Evolutionary conservation across 1,140 invertebrate species (phyloP).

Genomic region (Rhynchophorus ferrugineus): DNA sequence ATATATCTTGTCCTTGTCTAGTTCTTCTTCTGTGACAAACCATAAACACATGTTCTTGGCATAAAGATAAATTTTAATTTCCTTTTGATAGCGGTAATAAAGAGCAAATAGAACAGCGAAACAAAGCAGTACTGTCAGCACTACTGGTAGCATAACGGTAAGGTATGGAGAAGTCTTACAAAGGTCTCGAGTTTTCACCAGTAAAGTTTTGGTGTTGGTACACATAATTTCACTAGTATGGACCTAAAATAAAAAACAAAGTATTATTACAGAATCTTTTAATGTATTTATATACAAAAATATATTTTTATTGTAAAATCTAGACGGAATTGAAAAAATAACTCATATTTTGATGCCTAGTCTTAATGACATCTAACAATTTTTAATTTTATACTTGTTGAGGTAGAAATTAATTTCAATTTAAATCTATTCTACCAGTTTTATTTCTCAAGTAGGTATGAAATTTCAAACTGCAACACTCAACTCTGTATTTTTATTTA

Average conservation of each 20-base stretch:
- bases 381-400: no score
- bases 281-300: neutral
- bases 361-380: no score
- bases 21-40: constrained; percentile 62
- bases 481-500: no score
- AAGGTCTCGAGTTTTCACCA: constrained; percentile 19
- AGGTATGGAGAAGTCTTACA: constrained; percentile 9
- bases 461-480: no score
- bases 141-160: constrained; percentile 2
- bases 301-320: neutral
- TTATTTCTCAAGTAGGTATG: no score
- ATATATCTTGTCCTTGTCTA: constrained; percentile 69
- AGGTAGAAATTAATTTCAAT: no score
- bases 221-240: constrained; percentile 24
- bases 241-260: constrained; percentile 23
- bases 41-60: constrained; percentile 55
- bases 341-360: no score
- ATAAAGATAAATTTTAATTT: constrained; percentile 65
- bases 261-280: neutral
- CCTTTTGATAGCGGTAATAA: constrained; percentile 56
- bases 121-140: constrained; percentile 2
- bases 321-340: no score
- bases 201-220: constrained; percentile 3
- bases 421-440: no score
- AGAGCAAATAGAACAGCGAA: constrained; percentile 37